These are phyloP conservation scores for Ophiothrix spiculata DNA, from an alignment of 35 echinoderm and acorn worm species.

Conservation along the genomic window DNA sequence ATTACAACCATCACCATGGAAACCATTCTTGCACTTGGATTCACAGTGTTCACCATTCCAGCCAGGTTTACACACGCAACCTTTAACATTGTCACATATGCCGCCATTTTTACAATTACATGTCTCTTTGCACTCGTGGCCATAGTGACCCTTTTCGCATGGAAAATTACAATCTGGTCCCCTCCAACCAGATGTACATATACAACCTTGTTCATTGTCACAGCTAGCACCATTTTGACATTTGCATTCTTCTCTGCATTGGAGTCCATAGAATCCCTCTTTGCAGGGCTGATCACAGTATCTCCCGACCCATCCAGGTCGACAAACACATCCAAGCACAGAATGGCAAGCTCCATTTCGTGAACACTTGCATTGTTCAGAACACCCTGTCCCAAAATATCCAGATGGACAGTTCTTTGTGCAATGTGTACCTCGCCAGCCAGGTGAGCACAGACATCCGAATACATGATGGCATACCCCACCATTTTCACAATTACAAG, in stretches of 20 bases:
- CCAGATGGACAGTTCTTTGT: slow-evolving; percentile 44
- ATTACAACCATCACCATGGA: slow-evolving; percentile 57
- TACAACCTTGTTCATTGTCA: slow-evolving; percentile 45
- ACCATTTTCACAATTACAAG: slow-evolving; percentile 75
- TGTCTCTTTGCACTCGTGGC: slow-evolving; percentile 39
- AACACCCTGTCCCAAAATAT: slow-evolving; percentile 63
- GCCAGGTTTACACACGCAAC: slow-evolving; percentile 71
- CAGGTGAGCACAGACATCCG: slow-evolving; percentile 77
- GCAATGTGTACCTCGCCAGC: slow-evolving; percentile 59
- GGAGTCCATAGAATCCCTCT: slow-evolving; percentile 49
- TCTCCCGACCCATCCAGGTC: slow-evolving; percentile 65
- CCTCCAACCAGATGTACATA: slow-evolving; percentile 64
- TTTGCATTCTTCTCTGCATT: slow-evolving; percentile 58
- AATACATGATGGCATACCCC: slow-evolving; percentile 66
- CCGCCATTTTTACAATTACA: slow-evolving; percentile 65
- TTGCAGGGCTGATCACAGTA: slow-evolving; percentile 55
- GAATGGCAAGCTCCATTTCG: slow-evolving; percentile 52
- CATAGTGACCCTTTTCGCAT: slow-evolving; percentile 40
- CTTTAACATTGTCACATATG: slow-evolving; percentile 31
- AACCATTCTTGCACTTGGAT: slow-evolving; percentile 39
- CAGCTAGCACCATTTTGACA: slow-evolving; percentile 72
- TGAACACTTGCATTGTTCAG: slow-evolving; percentile 52
- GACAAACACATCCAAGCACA: slow-evolving; percentile 54
- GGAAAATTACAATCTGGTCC: slow-evolving; percentile 43
- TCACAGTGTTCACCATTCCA: slow-evolving; percentile 74